A percentile compares a stretch with the other conserved stretches of the same genome.
These are phyloP conservation scores for Anguilla megastoma DNA, from an alignment of 2,797 vertebrate genomes.

Conservation along the genomic window DNA sequence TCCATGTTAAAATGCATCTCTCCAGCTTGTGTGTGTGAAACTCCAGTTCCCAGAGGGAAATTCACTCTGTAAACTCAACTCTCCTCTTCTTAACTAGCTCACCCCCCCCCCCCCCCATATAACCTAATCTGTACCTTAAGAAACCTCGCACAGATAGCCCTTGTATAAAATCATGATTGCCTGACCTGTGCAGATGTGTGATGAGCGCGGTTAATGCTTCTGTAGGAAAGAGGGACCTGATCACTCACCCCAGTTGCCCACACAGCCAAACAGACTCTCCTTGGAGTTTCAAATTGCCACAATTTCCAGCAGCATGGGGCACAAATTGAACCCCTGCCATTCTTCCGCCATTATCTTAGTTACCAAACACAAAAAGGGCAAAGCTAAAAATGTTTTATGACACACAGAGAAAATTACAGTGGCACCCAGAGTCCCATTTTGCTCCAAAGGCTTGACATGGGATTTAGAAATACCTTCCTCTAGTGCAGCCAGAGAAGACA, in stretches of 20 bases:
- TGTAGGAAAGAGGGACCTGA: slow-evolving; percentile 4
- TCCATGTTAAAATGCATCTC: not conserved
- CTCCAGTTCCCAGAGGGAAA: not conserved
- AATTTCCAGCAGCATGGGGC: slow-evolving; percentile 42
- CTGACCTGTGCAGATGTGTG: not conserved
- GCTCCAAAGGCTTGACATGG: not conserved
- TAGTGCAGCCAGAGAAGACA: slow-evolving; percentile 22
- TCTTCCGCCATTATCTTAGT: slow-evolving; percentile 35
- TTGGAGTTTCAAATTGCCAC: slow-evolving; percentile 45
- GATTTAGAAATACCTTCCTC: not conserved
- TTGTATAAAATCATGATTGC: not conserved
- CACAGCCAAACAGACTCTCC: slow-evolving; percentile 30
- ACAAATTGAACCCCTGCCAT: slow-evolving; percentile 37
- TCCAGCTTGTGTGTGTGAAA: not conserved
- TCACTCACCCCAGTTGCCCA: slow-evolving; percentile 26
- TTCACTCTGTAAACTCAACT: not conserved
- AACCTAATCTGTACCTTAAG: not conserved
- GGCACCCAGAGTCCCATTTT: slow-evolving; percentile 10
- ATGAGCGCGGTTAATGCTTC: not conserved
- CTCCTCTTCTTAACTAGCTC: not conserved
- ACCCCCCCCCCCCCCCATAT: not conserved
- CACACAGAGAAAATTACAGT: slow-evolving; percentile 27
- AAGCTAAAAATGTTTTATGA: slow-evolving; percentile 26
- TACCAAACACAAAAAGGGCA: slow-evolving; percentile 20
- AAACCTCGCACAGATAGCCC: not conserved